Conservation (phyloP, 1,140 invertebrate genomes). For the Sesamia nonagrioides region DNA sequence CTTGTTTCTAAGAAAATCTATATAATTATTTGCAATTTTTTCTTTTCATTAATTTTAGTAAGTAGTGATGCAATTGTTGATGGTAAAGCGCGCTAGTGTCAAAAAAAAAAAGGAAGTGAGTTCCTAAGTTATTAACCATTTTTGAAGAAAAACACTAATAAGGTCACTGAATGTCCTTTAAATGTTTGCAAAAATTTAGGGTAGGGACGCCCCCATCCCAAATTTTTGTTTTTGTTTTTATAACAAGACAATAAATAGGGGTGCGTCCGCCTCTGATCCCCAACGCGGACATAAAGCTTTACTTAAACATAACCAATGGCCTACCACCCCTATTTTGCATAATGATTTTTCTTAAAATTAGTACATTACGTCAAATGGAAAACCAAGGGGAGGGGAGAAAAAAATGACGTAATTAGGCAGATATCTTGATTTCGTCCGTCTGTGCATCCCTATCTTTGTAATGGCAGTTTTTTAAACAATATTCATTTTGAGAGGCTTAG, state of each 20-base stretch:
- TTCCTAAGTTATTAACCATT: too few species aligned
- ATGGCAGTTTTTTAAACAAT: slow-evolving; percentile 29
- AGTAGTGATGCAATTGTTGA: too few species aligned
- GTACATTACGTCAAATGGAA: slow-evolving; percentile 3
- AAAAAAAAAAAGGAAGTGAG: too few species aligned
- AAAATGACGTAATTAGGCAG: slow-evolving; percentile 52
- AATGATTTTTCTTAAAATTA: slow-evolving; percentile 49
- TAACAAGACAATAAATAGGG: slow-evolving; percentile 19
- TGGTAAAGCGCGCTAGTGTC: too few species aligned
- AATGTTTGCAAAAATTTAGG: too few species aligned
- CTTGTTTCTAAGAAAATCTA: too few species aligned
- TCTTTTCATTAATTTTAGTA: too few species aligned
- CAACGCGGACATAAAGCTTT: slow-evolving; percentile 6
- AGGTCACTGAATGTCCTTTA: too few species aligned
- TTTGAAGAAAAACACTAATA: too few species aligned
- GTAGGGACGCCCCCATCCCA: too few species aligned
- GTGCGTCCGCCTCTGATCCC: background rate
- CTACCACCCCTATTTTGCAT: slow-evolving; percentile 33
- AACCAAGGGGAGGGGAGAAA: slow-evolving; percentile 18
- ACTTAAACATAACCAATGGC: slow-evolving; percentile 42
- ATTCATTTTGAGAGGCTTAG: slow-evolving; percentile 20
- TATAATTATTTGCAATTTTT: too few species aligned
- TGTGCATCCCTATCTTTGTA: slow-evolving; percentile 24
- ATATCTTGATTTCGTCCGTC: slow-evolving; percentile 39
- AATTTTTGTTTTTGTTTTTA: background rate